Evolutionary conservation across 2,888 invertebrate genomes (phyloP).

Genomic region (Acanthosepion lycidas): DNA sequence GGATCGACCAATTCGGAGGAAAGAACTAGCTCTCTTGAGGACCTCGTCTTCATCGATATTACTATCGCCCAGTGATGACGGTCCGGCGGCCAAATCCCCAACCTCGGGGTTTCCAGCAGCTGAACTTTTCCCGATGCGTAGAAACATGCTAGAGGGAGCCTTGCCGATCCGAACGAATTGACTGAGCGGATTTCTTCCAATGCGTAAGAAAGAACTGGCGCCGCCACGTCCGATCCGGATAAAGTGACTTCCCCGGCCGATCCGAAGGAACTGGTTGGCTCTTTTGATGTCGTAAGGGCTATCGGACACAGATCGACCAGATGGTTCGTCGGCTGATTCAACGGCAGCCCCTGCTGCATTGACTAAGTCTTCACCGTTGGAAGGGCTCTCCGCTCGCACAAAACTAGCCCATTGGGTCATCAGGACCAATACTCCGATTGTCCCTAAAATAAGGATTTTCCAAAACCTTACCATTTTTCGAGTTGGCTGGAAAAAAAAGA

Average conservation of each 20-base stretch:
- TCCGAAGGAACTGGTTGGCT: slow-evolving; percentile 35
- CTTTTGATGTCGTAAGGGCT: slow-evolving; percentile 47
- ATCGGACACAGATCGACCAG: not conserved
- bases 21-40: slow-evolving; percentile 48
- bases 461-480: slow-evolving; percentile 44
- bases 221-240: slow-evolving; percentile 52
- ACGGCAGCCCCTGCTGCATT: not conserved
- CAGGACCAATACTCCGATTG: slow-evolving; percentile 44
- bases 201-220: slow-evolving; percentile 38
- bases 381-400: slow-evolving; percentile 36
- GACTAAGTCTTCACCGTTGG: slow-evolving; percentile 45
- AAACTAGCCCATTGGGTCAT: slow-evolving; percentile 36
- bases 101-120: not conserved
- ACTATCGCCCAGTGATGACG: slow-evolving; percentile 37
- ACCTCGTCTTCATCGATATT: slow-evolving; percentile 44
- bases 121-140: slow-evolving; percentile 23
- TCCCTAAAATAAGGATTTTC: slow-evolving; percentile 46
- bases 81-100: not conserved
- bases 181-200: slow-evolving; percentile 48
- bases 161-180: slow-evolving; percentile 56
- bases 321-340: not conserved
- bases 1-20: slow-evolving; percentile 49
- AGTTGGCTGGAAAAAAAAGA: slow-evolving; percentile 10
- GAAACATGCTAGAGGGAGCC: slow-evolving; percentile 43
- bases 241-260: slow-evolving; percentile 51